Evolutionary conservation across 2,888 invertebrate genomes (phyloP).

Genomic region (Temnothorax rugatulus): DNA sequence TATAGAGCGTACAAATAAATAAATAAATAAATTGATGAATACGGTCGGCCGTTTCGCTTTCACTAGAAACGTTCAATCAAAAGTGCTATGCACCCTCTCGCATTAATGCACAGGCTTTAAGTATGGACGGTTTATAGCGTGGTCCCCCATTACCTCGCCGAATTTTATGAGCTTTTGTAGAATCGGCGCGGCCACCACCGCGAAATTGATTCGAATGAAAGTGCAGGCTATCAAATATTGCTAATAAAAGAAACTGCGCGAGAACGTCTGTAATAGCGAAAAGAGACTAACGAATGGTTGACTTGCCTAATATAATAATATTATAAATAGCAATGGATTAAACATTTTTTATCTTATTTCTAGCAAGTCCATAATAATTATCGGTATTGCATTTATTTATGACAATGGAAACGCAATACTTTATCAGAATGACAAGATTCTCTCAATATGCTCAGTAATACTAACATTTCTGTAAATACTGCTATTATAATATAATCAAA

Average conservation of each 20-base stretch:
- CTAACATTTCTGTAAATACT: background rate
- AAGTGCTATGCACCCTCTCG: conserved; percentile 4
- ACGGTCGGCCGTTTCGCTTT: conserved; percentile 7
- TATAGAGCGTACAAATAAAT: conserved; percentile 2
- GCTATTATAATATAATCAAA: background rate
- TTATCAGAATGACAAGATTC: background rate
- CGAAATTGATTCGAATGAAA: conserved; percentile 37
- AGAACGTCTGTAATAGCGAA: background rate
- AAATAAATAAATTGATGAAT: background rate
- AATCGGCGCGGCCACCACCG: background rate
- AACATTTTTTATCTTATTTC: background rate
- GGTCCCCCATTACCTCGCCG: conserved; percentile 1
- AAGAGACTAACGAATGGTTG: background rate
- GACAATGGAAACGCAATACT: background rate
- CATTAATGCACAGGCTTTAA: conserved; percentile 41
- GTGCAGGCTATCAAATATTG: background rate
- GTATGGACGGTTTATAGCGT: conserved; percentile 17
- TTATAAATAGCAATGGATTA: background rate
- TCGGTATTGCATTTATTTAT: background rate
- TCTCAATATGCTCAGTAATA: conserved; percentile 2
- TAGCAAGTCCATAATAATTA: background rate
- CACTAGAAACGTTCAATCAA: conserved; percentile 33
- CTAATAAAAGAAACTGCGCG: background rate
- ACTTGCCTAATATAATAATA: background rate
- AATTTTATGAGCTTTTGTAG: conserved; percentile 52